Conservation (phyloP, 2,888 invertebrate species). For the Acleris literana region DNA sequence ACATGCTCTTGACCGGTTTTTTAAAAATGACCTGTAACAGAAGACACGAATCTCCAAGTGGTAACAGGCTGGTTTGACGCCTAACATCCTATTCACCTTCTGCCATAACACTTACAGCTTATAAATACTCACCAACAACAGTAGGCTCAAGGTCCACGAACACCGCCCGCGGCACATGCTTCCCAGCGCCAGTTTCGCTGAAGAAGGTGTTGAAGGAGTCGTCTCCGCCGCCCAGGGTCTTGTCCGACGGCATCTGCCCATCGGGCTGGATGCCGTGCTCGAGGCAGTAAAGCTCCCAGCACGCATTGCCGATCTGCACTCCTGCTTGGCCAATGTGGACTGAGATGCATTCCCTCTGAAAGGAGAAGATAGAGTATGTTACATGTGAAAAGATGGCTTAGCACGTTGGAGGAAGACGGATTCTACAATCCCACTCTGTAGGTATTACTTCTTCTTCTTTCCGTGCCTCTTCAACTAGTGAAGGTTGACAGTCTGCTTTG, state of each 20-base stretch:
- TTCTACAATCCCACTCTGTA: too few species aligned
- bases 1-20: too few species aligned
- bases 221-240: slow-evolving; percentile 88
- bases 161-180: slow-evolving; percentile 94
- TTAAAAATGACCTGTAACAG: too few species aligned
- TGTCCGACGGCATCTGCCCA: slow-evolving; percentile 94
- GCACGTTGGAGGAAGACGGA: too few species aligned
- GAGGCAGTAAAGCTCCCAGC: slow-evolving; percentile 93
- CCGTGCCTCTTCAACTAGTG: too few species aligned
- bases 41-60: too few species aligned
- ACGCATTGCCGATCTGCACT: slow-evolving; percentile 93
- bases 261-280: slow-evolving; percentile 94
- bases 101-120: too few species aligned
- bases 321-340: slow-evolving; percentile 94
- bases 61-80: too few species aligned
- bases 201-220: slow-evolving; percentile 92
- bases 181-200: slow-evolving; percentile 89
- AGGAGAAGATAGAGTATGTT: slow-evolving; percentile 8
- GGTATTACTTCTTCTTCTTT: too few species aligned
- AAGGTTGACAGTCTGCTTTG: too few species aligned
- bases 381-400: not conserved
- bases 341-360: slow-evolving; percentile 93
- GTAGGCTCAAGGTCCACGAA: slow-evolving; percentile 97
- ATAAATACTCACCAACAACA: slow-evolving; percentile 93
- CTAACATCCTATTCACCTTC: too few species aligned